A percentile compares a stretch with the other conserved stretches of the same genome.
Evolutionary conservation across 1,140 invertebrate genomes (phyloP).

Genomic region (Leptopilina boulardi): DNA sequence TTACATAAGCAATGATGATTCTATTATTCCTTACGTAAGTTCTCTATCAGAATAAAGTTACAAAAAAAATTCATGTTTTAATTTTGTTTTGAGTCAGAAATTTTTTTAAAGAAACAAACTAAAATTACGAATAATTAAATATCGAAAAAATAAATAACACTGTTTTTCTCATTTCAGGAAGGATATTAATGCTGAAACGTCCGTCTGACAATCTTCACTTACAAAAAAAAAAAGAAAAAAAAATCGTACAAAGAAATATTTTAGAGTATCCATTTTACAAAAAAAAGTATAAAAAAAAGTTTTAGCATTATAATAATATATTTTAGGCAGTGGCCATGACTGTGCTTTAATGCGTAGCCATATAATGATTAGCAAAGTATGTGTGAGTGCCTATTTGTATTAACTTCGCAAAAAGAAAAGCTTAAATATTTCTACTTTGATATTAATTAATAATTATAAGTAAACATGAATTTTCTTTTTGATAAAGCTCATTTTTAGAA

Average conservation of each 20-base stretch:
- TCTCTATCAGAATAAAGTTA: no score
- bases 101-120: no score
- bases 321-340: slow-evolving; percentile 74
- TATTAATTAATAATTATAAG: slow-evolving; percentile 42
- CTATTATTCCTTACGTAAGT: no score
- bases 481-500: slow-evolving; percentile 31
- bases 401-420: neutral
- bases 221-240: slow-evolving; percentile 49
- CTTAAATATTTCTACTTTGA: slow-evolving; percentile 34
- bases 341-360: slow-evolving; percentile 72
- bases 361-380: slow-evolving; percentile 72
- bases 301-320: slow-evolving; percentile 51
- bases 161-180: slow-evolving; percentile 72
- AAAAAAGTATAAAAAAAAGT: slow-evolving; percentile 61
- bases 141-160: no score
- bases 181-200: slow-evolving; percentile 79
- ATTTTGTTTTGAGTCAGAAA: no score
- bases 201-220: slow-evolving; percentile 72
- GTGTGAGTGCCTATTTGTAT: slow-evolving; percentile 74
- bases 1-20: no score
- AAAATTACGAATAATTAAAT: no score
- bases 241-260: slow-evolving; percentile 74
- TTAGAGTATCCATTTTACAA: slow-evolving; percentile 69
- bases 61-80: no score
- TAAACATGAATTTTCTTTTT: slow-evolving; percentile 37